phyloP scores from a whole-genome alignment of 2,113 vertebrate species.

The Chionodraco myersi region DNA sequence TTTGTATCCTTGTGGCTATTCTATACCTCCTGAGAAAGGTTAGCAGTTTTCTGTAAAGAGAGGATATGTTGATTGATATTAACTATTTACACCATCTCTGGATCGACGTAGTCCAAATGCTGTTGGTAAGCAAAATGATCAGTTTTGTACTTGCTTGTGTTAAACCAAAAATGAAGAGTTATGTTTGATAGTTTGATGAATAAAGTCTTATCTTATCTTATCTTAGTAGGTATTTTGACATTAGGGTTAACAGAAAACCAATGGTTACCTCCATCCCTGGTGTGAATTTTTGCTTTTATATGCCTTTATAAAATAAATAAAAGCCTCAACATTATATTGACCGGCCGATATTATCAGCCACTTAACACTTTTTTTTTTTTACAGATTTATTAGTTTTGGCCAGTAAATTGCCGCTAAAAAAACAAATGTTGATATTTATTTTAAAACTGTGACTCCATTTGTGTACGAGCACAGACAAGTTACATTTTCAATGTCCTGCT shows the following conservation, averaged over 20 bases:
- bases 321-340: no score
- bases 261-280: no score
- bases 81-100: neutral
- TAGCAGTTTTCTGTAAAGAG: slow-evolving; percentile 11
- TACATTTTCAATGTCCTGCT: neutral
- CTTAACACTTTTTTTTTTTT: neutral
- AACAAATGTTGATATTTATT: neutral
- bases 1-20: slow-evolving; percentile 11
- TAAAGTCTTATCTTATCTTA: no score
- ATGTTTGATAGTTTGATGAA: neutral
- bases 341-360: no score
- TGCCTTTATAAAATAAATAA: neutral
- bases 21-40: neutral
- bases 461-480: no score
- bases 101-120: neutral
- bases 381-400: neutral
- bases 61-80: neutral
- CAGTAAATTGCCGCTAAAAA: neutral
- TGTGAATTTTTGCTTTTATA: no score
- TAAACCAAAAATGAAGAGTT: neutral
- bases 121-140: neutral
- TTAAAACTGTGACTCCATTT: neutral
- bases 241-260: no score
- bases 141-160: neutral
- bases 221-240: no score